phyloP scores from a whole-genome alignment of 2,888 invertebrate genomes.

The Andrena hattorfiana region DNA sequence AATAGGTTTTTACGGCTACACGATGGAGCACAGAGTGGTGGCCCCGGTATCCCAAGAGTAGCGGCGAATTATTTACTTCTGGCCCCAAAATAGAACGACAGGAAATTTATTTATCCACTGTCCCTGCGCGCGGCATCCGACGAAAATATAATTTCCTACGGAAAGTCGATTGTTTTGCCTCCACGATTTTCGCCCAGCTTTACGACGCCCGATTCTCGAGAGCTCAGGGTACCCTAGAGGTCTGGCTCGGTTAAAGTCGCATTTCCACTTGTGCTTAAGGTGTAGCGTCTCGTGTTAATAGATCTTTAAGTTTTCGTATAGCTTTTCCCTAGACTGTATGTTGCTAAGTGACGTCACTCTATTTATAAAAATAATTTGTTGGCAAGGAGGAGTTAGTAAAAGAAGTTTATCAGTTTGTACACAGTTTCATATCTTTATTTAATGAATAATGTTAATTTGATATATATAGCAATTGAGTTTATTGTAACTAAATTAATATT shows the following conservation, averaged over 20 bases:
- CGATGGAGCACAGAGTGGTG: slow-evolving; percentile 19
- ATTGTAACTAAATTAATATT: too few relatives aligned
- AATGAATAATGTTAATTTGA: too few relatives aligned
- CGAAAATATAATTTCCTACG: slow-evolving; percentile 62
- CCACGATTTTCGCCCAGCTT: background rate
- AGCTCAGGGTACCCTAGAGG: background rate
- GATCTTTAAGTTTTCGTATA: too few relatives aligned
- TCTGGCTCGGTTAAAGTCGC: background rate
- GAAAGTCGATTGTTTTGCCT: slow-evolving; percentile 46
- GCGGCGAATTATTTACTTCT: slow-evolving; percentile 69
- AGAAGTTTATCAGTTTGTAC: too few relatives aligned
- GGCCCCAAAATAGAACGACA: slow-evolving; percentile 60
- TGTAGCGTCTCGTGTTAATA: too few relatives aligned
- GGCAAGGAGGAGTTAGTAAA: too few relatives aligned
- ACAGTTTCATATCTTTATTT: too few relatives aligned
- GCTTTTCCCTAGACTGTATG: too few relatives aligned
- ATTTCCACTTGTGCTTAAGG: background rate
- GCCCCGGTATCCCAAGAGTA: slow-evolving; percentile 32
- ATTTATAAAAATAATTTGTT: too few relatives aligned
- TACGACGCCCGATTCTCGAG: background rate
- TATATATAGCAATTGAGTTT: too few relatives aligned
- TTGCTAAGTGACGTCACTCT: too few relatives aligned
- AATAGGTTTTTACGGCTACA: slow-evolving; percentile 67
- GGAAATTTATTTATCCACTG: slow-evolving; percentile 69
- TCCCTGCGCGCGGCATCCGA: slow-evolving; percentile 46